Evolutionary conservation across 64 coral and sea anemone species (phyloP).

Genomic region (Stichodactyla mertensii): DNA sequence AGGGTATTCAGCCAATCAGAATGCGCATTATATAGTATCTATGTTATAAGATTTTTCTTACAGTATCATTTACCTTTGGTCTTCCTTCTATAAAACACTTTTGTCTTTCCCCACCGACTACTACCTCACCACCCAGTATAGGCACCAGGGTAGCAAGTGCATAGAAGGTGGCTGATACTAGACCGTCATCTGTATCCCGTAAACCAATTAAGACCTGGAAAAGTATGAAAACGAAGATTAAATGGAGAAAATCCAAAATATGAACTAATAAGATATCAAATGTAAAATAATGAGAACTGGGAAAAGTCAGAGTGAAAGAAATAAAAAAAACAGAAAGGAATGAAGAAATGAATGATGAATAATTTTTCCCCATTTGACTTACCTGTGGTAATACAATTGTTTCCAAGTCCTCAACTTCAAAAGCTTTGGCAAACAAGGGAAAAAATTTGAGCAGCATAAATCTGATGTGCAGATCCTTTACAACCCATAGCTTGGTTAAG

Average conservation of each 20-base stretch:
- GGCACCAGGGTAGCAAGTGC: conserved; percentile 71
- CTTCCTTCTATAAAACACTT: conserved; percentile 75
- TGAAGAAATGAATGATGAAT: not conserved
- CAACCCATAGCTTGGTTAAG: conserved; percentile 56
- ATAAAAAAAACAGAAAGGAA: not conserved
- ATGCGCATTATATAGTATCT: too few relatives aligned
- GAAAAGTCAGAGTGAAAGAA: not conserved
- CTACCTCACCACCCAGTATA: conserved; percentile 61
- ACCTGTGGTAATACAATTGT: conserved; percentile 82
- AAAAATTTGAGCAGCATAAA: conserved; percentile 72
- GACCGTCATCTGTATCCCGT: conserved; percentile 64
- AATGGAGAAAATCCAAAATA: not conserved
- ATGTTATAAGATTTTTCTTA: not conserved
- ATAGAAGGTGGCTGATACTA: conserved; percentile 65
- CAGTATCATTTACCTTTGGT: conserved; percentile 58
- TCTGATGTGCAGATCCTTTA: conserved; percentile 67
- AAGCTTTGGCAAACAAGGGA: conserved; percentile 57
- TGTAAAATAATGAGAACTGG: not conserved
- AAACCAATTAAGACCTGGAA: conserved; percentile 71
- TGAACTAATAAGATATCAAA: not conserved
- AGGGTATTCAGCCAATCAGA: too few relatives aligned
- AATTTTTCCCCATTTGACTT: not conserved
- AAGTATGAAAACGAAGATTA: too few relatives aligned
- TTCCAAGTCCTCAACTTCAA: conserved; percentile 68
- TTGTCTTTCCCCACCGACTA: conserved; percentile 68